A percentile compares a stretch with the other conserved stretches of the same genome.
Conservation (phyloP, 2,113 vertebrate species). For the Microcebus ravelobensis region DNA sequence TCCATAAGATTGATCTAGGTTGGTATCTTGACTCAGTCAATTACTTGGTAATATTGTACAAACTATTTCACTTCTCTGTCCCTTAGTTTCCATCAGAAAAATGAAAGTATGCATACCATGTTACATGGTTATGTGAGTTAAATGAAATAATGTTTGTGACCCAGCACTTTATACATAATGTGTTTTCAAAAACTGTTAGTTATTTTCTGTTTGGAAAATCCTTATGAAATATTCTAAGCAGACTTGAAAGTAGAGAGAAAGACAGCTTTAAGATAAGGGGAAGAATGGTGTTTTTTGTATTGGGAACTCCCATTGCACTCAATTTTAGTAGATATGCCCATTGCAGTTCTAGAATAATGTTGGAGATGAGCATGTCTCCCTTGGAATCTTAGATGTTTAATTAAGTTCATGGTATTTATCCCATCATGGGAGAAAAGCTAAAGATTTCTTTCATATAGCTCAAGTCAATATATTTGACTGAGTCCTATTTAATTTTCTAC, state of each 20-base stretch:
- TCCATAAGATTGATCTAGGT: neutral
- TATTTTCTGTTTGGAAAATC: neutral
- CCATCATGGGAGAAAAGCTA: neutral
- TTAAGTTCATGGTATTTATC: conserved; percentile 17
- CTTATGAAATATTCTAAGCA: neutral
- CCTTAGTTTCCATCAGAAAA: neutral
- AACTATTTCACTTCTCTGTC: neutral
- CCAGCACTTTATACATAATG: too few species aligned
- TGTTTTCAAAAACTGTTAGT: neutral
- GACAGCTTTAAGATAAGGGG: neutral
- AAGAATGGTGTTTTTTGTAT: neutral
- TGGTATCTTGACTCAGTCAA: neutral
- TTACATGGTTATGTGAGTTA: neutral
- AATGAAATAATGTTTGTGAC: neutral
- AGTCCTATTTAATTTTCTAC: conserved; percentile 5
- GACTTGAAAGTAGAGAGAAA: neutral
- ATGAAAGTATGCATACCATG: neutral
- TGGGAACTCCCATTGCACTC: neutral
- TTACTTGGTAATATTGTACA: neutral
- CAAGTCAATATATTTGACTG: neutral
- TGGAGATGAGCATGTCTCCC: neutral
- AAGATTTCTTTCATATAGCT: neutral
- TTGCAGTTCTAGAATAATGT: neutral
- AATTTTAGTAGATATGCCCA: neutral
- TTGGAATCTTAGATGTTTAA: neutral